Base-by-base conservation (phyloP, 1,140 invertebrate species). In the Xylocopa sonorina region DNA sequence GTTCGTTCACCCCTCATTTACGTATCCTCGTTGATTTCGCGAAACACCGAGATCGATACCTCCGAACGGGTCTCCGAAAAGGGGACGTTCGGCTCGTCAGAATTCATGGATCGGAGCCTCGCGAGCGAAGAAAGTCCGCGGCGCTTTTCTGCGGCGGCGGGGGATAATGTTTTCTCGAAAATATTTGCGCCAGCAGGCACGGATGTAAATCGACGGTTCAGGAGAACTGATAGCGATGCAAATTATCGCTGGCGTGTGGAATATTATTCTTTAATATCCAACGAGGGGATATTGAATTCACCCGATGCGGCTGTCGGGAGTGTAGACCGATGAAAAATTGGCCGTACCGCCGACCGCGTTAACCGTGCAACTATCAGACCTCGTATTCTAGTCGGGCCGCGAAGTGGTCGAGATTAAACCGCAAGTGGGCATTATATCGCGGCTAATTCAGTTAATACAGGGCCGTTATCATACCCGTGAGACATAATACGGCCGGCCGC, bases 221-320 rank as follows among this genome's bases (percentile, higher is more conserved):
- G 29, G 48, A 32, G n/a, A 53, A 27, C 63, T 6, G 46, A 38
- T 66, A 48, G 24, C 38, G 46, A 79, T 85, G 71, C 64, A 82
- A 85, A 85, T 85, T 58, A 84, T 46, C 66, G 69, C 29, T 32
- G 21, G n/a, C 43, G 41, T 9, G 57, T 9, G 57, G 76, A 83
- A 87, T 88, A 79, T 88, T 88, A 88, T 87, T 88, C 83, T 88
- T 88, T 83, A 87, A 88, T 88, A 88, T 85, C 78, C 64, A 85
- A 80, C 77, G 67, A n/a, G n/a, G 72, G 41, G 64, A 81, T 88
- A 85, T 85, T 87, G 79, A 67, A 81, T 71, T 63, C 46, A 18
- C 4, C 14, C 14, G 53, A 21, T 41, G 62, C 78, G 32, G 1
- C 9, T 21, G 14, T 0, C 24, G 48, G 16, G n/a, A 12, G 5